These are phyloP conservation scores for Tenthredo amoena DNA, from an alignment of 2,888 invertebrate species.

Conservation along the genomic window DNA sequence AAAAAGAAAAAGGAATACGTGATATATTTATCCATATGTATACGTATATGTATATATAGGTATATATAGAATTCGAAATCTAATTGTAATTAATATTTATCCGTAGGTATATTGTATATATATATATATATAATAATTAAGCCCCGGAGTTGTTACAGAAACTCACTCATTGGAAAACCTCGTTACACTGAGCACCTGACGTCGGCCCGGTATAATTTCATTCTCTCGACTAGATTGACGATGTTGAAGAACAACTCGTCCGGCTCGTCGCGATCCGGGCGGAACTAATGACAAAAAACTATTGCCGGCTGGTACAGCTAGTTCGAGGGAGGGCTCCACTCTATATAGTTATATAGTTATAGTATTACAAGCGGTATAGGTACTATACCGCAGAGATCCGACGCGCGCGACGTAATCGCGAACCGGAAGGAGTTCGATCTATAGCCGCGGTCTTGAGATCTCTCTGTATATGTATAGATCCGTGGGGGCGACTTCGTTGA, in stretches of 20 bases:
- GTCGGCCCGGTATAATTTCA: constrained; percentile 65
- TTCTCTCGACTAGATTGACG: constrained; percentile 56
- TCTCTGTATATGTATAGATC: not conserved
- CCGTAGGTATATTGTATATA: not conserved
- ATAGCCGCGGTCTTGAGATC: not conserved
- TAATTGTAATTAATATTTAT: constrained; percentile 2
- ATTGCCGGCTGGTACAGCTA: constrained; percentile 21
- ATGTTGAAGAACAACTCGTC: constrained; percentile 26
- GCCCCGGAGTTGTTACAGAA: too few relatives aligned
- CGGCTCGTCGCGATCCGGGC: constrained; percentile 63
- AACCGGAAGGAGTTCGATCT: constrained; percentile 32
- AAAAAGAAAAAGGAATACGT: not conserved
- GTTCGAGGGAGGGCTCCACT: not conserved
- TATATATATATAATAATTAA: not conserved
- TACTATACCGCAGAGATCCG: not conserved
- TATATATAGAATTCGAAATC: not conserved
- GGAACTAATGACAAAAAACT: constrained; percentile 69
- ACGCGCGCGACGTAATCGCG: not conserved
- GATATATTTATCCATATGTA: too few relatives aligned
- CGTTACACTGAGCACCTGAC: constrained; percentile 66
- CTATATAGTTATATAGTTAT: not conserved
- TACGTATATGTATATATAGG: not conserved
- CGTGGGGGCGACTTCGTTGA: not conserved
- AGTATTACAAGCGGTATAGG: not conserved
- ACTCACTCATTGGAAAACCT: constrained; percentile 69